Conservation (phyloP, 1,140 invertebrate genomes). For the Microplitis demolitor region DNA sequence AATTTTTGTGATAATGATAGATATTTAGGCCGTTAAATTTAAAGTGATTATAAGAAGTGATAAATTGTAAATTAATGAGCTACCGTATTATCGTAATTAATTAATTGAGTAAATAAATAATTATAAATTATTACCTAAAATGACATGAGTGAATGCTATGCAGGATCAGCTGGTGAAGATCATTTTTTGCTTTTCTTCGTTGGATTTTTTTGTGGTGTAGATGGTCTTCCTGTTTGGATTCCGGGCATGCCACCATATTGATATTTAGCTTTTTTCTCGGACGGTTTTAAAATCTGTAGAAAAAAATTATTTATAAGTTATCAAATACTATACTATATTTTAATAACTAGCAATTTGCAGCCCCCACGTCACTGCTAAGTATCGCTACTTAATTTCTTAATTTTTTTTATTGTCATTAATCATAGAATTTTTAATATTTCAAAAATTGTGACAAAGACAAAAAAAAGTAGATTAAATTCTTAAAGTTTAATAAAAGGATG, state of each 20-base stretch:
- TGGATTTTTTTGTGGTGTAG: constrained; percentile 87
- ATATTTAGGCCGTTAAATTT: too few species aligned
- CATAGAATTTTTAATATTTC: too few species aligned
- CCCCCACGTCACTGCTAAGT: too few species aligned
- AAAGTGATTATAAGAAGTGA: too few species aligned
- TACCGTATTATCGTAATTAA: background rate
- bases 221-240: constrained; percentile 69
- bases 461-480: too few species aligned
- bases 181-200: constrained; percentile 76
- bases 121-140: constrained; percentile 37
- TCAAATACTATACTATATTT: background rate
- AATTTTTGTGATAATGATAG: too few species aligned
- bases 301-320: constrained; percentile 5
- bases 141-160: constrained; percentile 51
- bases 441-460: too few species aligned
- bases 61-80: background rate
- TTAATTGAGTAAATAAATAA: background rate
- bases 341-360: background rate
- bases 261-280: constrained; percentile 99
- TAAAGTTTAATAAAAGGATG: too few species aligned
- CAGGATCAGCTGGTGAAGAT: constrained; percentile 51
- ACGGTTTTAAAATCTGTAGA: constrained; percentile 94
- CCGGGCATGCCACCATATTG: constrained; percentile 87
- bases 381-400: too few species aligned
- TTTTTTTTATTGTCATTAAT: too few species aligned